These are phyloP conservation scores for Hemithea aestivaria DNA, from an alignment of 2,888 invertebrate genomes.

Conservation along the genomic window DNA sequence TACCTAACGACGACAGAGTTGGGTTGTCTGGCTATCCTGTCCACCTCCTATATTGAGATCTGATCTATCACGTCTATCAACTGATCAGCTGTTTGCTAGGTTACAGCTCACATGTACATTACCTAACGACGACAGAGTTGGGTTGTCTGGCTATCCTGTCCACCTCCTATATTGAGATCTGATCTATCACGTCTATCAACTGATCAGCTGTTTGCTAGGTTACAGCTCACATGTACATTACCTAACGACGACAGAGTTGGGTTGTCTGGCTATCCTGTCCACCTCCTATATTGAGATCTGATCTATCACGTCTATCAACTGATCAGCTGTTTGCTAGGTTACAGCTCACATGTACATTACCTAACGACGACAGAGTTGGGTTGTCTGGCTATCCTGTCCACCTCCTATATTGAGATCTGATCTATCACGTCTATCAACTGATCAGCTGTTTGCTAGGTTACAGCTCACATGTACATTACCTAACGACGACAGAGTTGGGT, in stretches of 20 bases:
- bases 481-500: constrained; percentile 94
- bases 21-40: constrained; percentile 92
- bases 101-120: no score
- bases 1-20: constrained; percentile 96
- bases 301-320: constrained; percentile 99
- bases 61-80: constrained; percentile 99
- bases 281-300: constrained; percentile 99
- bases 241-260: constrained; percentile 95
- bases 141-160: constrained; percentile 94
- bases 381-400: constrained; percentile 94
- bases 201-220: constrained; percentile 95
- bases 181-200: constrained; percentile 99
- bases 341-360: no score
- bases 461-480: no score
- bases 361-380: constrained; percentile 95
- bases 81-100: constrained; percentile 96
- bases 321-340: constrained; percentile 97
- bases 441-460: constrained; percentile 96
- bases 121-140: constrained; percentile 96
- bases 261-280: constrained; percentile 92
- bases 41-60: constrained; percentile 98
- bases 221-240: no score
- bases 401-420: constrained; percentile 99
- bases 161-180: constrained; percentile 99
- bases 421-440: constrained; percentile 99